Evolutionary conservation across 2,113 vertebrate species (phyloP).

Genomic region (Holacanthus passer): DNA sequence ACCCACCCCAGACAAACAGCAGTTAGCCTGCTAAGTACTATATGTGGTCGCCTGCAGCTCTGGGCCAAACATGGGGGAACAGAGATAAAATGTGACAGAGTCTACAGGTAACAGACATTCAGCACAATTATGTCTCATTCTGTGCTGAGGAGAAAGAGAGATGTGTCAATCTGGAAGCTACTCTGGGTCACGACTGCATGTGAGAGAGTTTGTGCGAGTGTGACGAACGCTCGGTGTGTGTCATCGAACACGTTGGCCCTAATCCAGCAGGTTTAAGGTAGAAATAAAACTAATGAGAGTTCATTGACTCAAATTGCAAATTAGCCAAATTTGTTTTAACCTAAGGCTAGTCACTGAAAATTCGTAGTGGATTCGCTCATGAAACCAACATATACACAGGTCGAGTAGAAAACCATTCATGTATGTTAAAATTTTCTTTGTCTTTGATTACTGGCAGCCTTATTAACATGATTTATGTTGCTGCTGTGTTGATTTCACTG

Average conservation of each 20-base stretch:
- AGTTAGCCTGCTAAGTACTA: slow-evolving; percentile 76
- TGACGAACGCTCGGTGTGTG: slow-evolving; percentile 33
- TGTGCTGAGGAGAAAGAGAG: slow-evolving; percentile 51
- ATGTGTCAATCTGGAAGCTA: slow-evolving; percentile 69
- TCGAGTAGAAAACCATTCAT: slow-evolving; percentile 8
- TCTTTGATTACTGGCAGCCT: not conserved
- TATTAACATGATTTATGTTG: slow-evolving; percentile 19
- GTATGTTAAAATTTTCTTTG: not conserved
- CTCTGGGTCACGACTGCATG: slow-evolving; percentile 57
- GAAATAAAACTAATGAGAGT: slow-evolving; percentile 45
- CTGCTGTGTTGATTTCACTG: slow-evolving; percentile 3
- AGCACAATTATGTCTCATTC: slow-evolving; percentile 71
- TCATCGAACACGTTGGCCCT: slow-evolving; percentile 19
- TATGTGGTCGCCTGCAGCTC: slow-evolving; percentile 68
- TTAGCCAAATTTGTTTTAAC: slow-evolving; percentile 54
- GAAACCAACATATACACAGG: not conserved
- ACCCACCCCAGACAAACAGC: slow-evolving; percentile 82
- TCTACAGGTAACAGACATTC: slow-evolving; percentile 68
- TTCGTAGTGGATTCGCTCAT: slow-evolving; percentile 9
- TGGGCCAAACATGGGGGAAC: slow-evolving; percentile 58
- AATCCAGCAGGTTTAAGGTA: slow-evolving; percentile 37
- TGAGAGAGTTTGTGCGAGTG: slow-evolving; percentile 18
- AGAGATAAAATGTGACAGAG: slow-evolving; percentile 66
- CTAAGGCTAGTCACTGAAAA: slow-evolving; percentile 9
- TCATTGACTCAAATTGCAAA: slow-evolving; percentile 38